Evolutionary conservation across 1,140 invertebrate genomes (phyloP).

Genomic region (Berghia stephanieae): DNA sequence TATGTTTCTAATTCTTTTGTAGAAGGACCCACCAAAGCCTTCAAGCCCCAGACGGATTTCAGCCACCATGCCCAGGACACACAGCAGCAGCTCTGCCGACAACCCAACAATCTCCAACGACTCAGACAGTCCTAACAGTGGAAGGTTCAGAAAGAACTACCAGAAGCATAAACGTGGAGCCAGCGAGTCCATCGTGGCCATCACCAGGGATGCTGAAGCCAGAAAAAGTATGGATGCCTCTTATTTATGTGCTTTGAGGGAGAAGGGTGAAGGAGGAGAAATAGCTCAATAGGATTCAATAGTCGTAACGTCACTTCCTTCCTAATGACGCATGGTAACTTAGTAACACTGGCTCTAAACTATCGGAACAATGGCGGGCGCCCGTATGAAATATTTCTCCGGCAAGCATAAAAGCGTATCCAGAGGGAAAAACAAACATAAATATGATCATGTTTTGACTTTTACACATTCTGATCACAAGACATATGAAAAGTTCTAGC

Average conservation of each 20-base stretch:
- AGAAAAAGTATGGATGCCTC: slow-evolving; percentile 29
- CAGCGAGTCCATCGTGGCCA: slow-evolving; percentile 41
- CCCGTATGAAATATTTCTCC: no score
- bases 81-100: background rate
- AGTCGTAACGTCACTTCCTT: no score
- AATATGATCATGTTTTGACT: no score
- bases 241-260: background rate
- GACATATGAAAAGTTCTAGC: no score
- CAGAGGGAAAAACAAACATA: no score
- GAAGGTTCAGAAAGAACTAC: slow-evolving; percentile 40
- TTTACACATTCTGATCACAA: no score
- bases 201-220: slow-evolving; percentile 33
- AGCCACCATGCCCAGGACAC: slow-evolving; percentile 25
- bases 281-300: no score
- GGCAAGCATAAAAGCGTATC: no score
- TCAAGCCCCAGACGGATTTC: slow-evolving; percentile 5
- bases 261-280: background rate
- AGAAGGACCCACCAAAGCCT: background rate
- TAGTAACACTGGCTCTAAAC: no score
- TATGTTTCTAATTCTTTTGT: no score
- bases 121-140: slow-evolving; percentile 8
- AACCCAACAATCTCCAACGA: background rate
- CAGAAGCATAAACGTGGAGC: slow-evolving; percentile 43
- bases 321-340: no score
- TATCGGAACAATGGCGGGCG: no score